Percentiles rank a stretch among this genome's conserved stretches.
These are phyloP conservation scores for Chloropsis cyanopogon DNA, from an alignment of 2,113 vertebrate species.

Conservation along the genomic window DNA sequence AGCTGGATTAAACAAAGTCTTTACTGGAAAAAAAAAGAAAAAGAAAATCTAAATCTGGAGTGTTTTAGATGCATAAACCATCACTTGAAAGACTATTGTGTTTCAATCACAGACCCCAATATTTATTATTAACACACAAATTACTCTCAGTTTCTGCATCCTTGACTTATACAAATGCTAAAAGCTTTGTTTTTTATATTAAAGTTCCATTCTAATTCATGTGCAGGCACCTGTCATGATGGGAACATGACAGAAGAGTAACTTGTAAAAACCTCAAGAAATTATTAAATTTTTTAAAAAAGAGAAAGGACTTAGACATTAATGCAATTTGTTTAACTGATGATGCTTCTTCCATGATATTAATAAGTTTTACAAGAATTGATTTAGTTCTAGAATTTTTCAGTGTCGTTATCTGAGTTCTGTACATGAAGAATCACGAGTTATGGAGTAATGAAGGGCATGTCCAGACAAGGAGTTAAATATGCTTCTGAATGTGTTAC, in stretches of 20 bases:
- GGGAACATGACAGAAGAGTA: background rate
- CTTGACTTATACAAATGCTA: background rate
- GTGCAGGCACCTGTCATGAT: background rate
- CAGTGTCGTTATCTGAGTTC: background rate
- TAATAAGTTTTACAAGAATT: background rate
- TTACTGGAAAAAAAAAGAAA: slow-evolving; percentile 76
- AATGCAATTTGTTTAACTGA: background rate
- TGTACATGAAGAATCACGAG: background rate
- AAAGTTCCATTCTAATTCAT: background rate
- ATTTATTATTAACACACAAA: background rate
- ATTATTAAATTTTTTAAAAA: background rate
- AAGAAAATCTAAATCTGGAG: background rate
- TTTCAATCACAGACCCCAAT: background rate
- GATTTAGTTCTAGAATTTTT: background rate
- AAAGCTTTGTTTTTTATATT: background rate
- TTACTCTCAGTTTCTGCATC: background rate
- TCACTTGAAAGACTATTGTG: background rate
- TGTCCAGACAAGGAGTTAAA: slow-evolving; percentile 25
- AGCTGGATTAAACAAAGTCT: slow-evolving; percentile 95
- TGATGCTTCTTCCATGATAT: background rate
- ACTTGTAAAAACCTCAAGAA: background rate
- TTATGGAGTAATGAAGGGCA: background rate
- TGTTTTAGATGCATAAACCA: background rate
- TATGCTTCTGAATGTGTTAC: slow-evolving; percentile 4
- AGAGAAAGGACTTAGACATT: background rate